Conservation (phyloP, 2,113 vertebrate species). For the Naja naja region DNA sequence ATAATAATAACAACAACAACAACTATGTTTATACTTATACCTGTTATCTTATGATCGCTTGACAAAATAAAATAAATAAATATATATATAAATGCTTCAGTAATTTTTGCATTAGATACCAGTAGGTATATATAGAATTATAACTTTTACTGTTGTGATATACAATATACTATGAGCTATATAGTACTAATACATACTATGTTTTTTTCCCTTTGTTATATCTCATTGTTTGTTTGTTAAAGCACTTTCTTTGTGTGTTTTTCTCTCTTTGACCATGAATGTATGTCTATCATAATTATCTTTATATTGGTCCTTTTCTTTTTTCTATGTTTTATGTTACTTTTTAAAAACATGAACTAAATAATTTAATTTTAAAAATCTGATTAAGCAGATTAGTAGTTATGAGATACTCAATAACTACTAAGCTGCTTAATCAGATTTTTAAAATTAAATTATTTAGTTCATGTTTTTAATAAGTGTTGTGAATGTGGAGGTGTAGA, state of each 20-base stretch:
- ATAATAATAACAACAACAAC: too few relatives aligned
- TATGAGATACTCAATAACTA: not conserved
- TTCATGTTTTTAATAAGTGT: not conserved
- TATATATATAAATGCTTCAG: too few relatives aligned
- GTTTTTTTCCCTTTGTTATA: not conserved
- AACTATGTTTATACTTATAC: too few relatives aligned
- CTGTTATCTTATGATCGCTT: too few relatives aligned
- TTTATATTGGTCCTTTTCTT: not conserved
- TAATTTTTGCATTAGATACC: too few relatives aligned
- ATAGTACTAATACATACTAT: not conserved
- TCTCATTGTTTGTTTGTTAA: not conserved
- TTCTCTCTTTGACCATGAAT: not conserved
- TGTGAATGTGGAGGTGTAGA: not conserved
- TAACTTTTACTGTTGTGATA: not conserved
- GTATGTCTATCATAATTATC: not conserved
- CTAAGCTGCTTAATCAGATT: not conserved
- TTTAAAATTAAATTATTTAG: not conserved
- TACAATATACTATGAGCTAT: not conserved
- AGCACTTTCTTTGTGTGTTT: not conserved
- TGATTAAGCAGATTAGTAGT: not conserved
- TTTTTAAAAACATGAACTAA: not conserved
- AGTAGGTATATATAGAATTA: not conserved
- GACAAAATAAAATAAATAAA: too few relatives aligned
- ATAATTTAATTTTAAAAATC: not conserved
- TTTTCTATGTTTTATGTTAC: not conserved